These are phyloP conservation scores for Achroia grisella DNA, from an alignment of 1,140 invertebrate genomes.

Conservation along the genomic window DNA sequence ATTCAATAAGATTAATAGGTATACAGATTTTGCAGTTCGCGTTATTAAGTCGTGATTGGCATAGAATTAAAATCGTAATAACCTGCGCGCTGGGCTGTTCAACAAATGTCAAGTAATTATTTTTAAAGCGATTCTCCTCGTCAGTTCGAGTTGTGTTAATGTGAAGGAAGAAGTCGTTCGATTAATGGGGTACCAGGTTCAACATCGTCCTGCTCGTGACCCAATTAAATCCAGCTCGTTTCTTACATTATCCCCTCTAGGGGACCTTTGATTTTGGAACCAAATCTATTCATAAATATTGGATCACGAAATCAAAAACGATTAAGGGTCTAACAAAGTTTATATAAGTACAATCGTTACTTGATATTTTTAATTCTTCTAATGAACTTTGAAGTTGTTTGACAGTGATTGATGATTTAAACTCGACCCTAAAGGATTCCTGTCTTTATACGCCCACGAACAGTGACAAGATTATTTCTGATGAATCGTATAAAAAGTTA, in stretches of 20 bases:
- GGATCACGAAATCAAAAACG: conserved; percentile 2
- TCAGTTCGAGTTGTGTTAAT: conserved; percentile 25
- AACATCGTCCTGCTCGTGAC: conserved; percentile 45
- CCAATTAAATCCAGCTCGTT: conserved; percentile 45
- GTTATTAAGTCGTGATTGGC: conserved; percentile 13
- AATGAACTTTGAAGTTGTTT: too few relatives aligned
- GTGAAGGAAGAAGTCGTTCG: conserved; percentile 39
- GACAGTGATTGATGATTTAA: too few relatives aligned
- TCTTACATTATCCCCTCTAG: conserved; percentile 25
- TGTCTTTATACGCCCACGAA: too few relatives aligned
- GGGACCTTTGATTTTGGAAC: conserved; percentile 12
- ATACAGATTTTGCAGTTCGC: too few relatives aligned
- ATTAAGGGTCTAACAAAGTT: background rate
- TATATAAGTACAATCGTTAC: too few relatives aligned
- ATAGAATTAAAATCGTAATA: conserved; percentile 22
- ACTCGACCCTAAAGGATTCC: too few relatives aligned
- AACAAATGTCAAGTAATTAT: conserved; percentile 25
- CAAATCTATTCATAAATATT: conserved; percentile 9
- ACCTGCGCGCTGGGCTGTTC: background rate
- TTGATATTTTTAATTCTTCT: too few relatives aligned
- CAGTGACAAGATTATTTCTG: too few relatives aligned
- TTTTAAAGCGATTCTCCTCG: conserved; percentile 15
- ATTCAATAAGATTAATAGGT: too few relatives aligned
- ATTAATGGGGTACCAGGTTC: conserved; percentile 47
- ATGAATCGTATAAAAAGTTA: too few relatives aligned